Evolutionary conservation across 2,113 vertebrate genomes (phyloP), one percentile per base, ranked within the genome.

Genomic region (Alethe castanea): DNA sequence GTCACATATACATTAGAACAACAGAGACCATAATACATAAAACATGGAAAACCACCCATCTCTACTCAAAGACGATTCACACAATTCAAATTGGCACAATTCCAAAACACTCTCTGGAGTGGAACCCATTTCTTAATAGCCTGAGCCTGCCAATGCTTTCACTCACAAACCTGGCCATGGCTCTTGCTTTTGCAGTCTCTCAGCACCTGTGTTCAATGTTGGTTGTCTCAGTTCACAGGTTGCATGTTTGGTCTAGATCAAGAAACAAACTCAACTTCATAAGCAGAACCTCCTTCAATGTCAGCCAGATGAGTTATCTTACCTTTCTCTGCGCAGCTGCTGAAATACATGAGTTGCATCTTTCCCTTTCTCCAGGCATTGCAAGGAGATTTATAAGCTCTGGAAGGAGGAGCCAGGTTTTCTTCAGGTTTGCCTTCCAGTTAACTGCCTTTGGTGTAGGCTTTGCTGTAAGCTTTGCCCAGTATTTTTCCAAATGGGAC

Each of bases 191-290:
- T 15, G 10, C 42, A 44, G 56, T 31, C 57, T 47, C 23, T 44
- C 86, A 5, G 3, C 45, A n/a, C 26, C 25, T 4, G 0, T 50
- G 22, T 33, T 69, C 0, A 0, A 2, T 57, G 42, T 35, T 54
- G 44, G 17, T 24, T 60, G n/a, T 59, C 53, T 69, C 28, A 13
- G 14, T 52, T 72, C 59, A 31, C 25, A 42, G 59, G 3, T 17
- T 24, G 19, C 13, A 8, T 14, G 20, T 22, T 92, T 57, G n/a
- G 36, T 53, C 36, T 35, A 11, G 5, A 44, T 53, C 31, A 57
- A 35, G 24, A 23, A 69, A 52, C 0, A 8, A 61, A 16, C 23
- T 40, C 52, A 50, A 3, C 28, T 61, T 57, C 8, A 6, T 57
- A 54, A 65, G 8, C 28, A 50, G 19, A 20, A 4, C 7, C 2